Conservation (phyloP, 2,113 vertebrate genomes). For the Martes martes region DNA sequence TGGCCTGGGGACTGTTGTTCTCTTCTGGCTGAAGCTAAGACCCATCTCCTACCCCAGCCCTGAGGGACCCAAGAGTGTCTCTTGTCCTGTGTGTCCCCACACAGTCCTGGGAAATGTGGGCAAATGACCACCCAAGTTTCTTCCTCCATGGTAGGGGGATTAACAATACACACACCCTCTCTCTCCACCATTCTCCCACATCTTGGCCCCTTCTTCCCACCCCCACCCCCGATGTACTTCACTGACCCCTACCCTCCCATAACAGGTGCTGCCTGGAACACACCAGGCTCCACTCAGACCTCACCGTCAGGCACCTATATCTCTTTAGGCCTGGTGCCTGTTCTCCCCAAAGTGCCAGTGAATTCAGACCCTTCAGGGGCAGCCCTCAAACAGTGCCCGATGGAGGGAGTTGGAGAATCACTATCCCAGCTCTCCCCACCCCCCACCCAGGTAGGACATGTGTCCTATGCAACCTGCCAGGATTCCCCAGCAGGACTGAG, state of each 20-base stretch:
- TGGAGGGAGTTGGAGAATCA: background rate
- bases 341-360: background rate
- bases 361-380: background rate
- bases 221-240: background rate
- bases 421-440: background rate
- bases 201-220: background rate
- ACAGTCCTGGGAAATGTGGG: background rate
- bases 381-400: background rate
- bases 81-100: background rate
- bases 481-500: background rate
- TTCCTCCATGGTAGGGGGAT: background rate
- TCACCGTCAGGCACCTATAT: background rate
- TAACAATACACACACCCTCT: background rate
- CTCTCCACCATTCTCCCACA: background rate
- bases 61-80: background rate
- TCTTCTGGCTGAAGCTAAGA: background rate
- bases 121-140: background rate
- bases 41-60: background rate
- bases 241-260: background rate
- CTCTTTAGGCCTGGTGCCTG: background rate
- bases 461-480: background rate
- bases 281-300: background rate
- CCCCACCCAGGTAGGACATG: background rate
- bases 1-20: background rate
- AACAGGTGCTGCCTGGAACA: background rate